Evolutionary conservation across 2,888 invertebrate species (phyloP), one percentile per base, ranked within the genome.

Genomic region (Scaptomyza tumidula): DNA sequence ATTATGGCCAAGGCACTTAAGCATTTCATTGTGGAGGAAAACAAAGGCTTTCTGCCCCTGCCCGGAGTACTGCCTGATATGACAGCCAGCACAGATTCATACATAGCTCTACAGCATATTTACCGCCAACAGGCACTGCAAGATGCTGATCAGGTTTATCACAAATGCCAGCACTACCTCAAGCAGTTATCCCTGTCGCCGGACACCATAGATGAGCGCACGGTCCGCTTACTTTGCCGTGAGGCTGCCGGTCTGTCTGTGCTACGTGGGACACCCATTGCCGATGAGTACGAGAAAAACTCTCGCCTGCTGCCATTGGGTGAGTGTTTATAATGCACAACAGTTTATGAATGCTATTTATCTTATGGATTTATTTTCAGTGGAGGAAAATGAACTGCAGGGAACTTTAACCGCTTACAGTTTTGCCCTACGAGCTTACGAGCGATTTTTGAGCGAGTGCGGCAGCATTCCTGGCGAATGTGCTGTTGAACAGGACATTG

Each of bases 31-130:
- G 94, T 96, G 85, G 94, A 95, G 66, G 98, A 98, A 92, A 97
- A 97, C 6, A 93, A 94, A 74, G 96, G 96, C 19, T 93, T 94
- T 65, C 92, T 99, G 24, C 99, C 99, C 6, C 92, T 99, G 6
- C 94, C 96, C 84, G 99, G 99, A 24, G 94, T 96, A 9, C 93
- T 99, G 45, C 99, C 99, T 2, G 99, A 99, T 90, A 99, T 99
- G 99, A 98, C 98, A 4, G 96, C 98, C 2, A 98, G 98, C 80
- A 98, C 98, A 5, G 95, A 95, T 67, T 95, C 97, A 82, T 99
- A 97, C 91, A 95, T 99, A 48, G 94, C 95, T 70, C 93, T 99
- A 58, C 98, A 98, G 91, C 97, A 97, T 91, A 94, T 98, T 48
- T 97, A 98, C 90, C 95, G 96, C 65, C 95, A 95, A 39, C 97